A percentile compares a stretch with the other conserved stretches of the same genome.
These are phyloP conservation scores for Bucorvus abyssinicus DNA, from an alignment of 2,797 vertebrate genomes.

Conservation along the genomic window DNA sequence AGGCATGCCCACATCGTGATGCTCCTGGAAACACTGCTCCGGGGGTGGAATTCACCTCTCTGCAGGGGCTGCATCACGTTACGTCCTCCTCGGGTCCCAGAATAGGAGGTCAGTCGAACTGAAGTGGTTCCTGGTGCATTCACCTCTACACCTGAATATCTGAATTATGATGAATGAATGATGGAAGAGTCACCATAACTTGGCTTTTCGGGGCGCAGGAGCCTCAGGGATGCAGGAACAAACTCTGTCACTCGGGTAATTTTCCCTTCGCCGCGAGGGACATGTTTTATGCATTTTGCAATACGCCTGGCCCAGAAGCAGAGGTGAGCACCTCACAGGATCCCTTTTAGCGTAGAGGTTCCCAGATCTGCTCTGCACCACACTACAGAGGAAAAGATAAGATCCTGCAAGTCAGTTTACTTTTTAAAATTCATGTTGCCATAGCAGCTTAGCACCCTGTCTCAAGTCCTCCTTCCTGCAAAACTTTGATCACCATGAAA, in stretches of 20 bases:
- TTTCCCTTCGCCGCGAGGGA: background rate
- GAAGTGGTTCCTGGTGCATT: background rate
- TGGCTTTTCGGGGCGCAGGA: background rate
- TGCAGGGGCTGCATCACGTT: background rate
- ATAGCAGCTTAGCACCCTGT: constrained; percentile 69
- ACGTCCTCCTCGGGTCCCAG: background rate
- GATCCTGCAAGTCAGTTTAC: constrained; percentile 57
- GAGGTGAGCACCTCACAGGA: background rate
- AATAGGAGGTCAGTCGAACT: background rate
- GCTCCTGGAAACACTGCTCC: background rate
- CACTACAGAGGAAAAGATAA: constrained; percentile 25
- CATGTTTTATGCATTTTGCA: background rate
- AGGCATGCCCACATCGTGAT: background rate
- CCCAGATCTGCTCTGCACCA: background rate
- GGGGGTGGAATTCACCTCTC: background rate
- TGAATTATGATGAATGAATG: background rate
- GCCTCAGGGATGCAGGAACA: background rate
- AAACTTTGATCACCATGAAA: constrained; percentile 73
- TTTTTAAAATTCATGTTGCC: constrained; percentile 74
- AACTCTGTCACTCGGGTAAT: fast-evolving
- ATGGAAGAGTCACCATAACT: background rate
- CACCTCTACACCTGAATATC: background rate
- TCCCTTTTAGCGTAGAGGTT: background rate
- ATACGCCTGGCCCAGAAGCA: background rate
- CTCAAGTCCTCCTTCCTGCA: constrained; percentile 42